Conservation (phyloP, 1,140 invertebrate genomes). For the Zaprionus ghesquierei region DNA sequence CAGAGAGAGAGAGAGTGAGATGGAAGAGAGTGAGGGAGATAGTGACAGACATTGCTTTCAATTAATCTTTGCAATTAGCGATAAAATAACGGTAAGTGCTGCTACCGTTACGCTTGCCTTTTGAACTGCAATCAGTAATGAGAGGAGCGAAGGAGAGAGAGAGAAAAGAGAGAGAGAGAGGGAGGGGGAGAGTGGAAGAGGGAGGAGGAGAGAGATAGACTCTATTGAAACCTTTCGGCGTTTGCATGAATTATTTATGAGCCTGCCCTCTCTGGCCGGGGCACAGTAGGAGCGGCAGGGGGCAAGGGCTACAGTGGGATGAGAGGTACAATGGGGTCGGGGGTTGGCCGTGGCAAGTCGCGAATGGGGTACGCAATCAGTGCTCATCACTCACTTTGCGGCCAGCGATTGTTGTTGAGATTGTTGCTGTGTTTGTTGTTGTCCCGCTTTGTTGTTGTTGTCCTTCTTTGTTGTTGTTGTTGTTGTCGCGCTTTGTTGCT, state of each 20-base stretch:
- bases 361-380: slow-evolving; percentile 46
- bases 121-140: slow-evolving; percentile 71
- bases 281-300: not conserved
- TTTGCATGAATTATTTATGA: slow-evolving; percentile 71
- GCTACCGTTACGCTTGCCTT: slow-evolving; percentile 39
- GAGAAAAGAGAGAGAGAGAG: slow-evolving; percentile 6
- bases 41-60: slow-evolving; percentile 46
- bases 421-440: slow-evolving; percentile 16
- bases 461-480: slow-evolving; percentile 4
- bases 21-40: not conserved
- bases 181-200: not conserved
- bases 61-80: slow-evolving; percentile 67
- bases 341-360: no score
- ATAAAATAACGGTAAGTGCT: slow-evolving; percentile 53
- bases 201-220: not conserved
- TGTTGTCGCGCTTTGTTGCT: slow-evolving; percentile 24
- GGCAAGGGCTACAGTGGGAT: no score
- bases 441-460: not conserved
- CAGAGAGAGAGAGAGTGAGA: not conserved
- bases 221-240: slow-evolving; percentile 62
- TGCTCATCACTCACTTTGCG: slow-evolving; percentile 66
- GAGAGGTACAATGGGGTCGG: no score
- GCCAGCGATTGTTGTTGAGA: slow-evolving; percentile 22
- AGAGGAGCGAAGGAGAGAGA: not conserved
- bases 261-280: not conserved